Percentiles rank a stretch among this genome's conserved stretches.
These are phyloP conservation scores for Phortica magna DNA, from an alignment of 2,888 invertebrate genomes.

Conservation along the genomic window DNA sequence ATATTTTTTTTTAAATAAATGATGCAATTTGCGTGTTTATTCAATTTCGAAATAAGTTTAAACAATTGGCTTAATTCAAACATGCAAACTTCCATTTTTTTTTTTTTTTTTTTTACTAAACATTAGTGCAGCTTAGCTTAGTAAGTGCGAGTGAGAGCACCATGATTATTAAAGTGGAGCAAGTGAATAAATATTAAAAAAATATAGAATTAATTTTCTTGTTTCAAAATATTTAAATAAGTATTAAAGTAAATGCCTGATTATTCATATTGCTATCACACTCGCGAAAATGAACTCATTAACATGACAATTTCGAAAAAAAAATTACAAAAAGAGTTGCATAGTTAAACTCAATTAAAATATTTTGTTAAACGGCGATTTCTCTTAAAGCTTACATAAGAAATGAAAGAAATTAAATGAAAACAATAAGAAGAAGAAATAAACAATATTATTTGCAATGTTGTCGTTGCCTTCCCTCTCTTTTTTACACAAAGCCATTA, in stretches of 20 bases:
- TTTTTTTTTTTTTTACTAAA: not conserved
- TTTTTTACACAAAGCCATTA: not conserved
- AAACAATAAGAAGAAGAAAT: not conserved
- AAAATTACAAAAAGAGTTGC: not conserved
- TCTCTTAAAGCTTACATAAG: constrained; percentile 10
- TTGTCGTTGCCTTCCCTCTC: not conserved
- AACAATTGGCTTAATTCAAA: constrained; percentile 4
- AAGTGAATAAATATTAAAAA: too few relatives aligned
- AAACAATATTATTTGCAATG: not conserved
- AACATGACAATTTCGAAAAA: not conserved
- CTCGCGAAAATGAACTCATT: too few relatives aligned
- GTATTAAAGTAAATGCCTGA: too few relatives aligned
- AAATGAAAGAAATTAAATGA: not conserved
- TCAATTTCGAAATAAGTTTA: not conserved
- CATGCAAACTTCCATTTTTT: not conserved
- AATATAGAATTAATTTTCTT: too few relatives aligned
- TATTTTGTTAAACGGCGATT: constrained; percentile 5
- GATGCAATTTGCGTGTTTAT: too few relatives aligned
- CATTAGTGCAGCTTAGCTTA: too few relatives aligned
- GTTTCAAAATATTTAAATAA: too few relatives aligned
- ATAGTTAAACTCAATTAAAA: constrained; percentile 9
- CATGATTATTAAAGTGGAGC: too few relatives aligned
- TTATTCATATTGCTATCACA: too few relatives aligned
- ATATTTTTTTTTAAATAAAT: too few relatives aligned
- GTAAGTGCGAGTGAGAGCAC: too few relatives aligned